Percentiles rank a stretch among this genome's conserved stretches.
Evolutionary conservation across 2,888 invertebrate genomes (phyloP).

Genomic region (Cerastoderma edule): DNA sequence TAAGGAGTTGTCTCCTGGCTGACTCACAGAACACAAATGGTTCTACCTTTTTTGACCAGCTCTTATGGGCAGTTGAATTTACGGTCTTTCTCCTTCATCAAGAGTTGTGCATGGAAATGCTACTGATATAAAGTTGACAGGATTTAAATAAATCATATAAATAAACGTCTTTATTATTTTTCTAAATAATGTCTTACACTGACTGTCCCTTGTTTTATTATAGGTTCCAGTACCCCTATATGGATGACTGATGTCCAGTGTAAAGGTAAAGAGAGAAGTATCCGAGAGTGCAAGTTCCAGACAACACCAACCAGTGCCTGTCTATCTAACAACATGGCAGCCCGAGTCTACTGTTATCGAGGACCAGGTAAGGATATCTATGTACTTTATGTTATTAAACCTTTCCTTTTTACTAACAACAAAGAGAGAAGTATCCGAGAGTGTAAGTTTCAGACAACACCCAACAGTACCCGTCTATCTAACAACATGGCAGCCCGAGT

Average conservation of each 20-base stretch:
- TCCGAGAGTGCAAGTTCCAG: slow-evolving; percentile 62
- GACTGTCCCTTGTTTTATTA: not conserved
- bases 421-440: slow-evolving; percentile 62
- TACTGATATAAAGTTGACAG: too few relatives aligned
- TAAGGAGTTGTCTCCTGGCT: too few relatives aligned
- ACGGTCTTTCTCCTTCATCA: too few relatives aligned
- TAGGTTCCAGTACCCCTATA: slow-evolving; percentile 62
- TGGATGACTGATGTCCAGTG: slow-evolving; percentile 72
- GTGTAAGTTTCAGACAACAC: slow-evolving; percentile 59
- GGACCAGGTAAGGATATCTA: slow-evolving; percentile 58
- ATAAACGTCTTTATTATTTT: too few relatives aligned
- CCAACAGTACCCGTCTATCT: slow-evolving; percentile 61
- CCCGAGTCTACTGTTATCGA: slow-evolving; percentile 67
- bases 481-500: slow-evolving; percentile 68
- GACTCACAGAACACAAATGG: too few relatives aligned
- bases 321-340: slow-evolving; percentile 66
- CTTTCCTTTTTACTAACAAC: not conserved
- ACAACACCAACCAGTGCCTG: slow-evolving; percentile 61
- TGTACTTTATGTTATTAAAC: not conserved
- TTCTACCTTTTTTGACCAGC: too few relatives aligned
- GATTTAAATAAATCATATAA: too few relatives aligned
- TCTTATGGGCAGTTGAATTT: too few relatives aligned
- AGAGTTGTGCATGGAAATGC: too few relatives aligned
- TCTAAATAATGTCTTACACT: too few relatives aligned
- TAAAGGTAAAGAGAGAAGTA: slow-evolving; percentile 62